These are phyloP conservation scores for Leptosomus discolor DNA, from an alignment of 2,113 vertebrate genomes.

Conservation along the genomic window DNA sequence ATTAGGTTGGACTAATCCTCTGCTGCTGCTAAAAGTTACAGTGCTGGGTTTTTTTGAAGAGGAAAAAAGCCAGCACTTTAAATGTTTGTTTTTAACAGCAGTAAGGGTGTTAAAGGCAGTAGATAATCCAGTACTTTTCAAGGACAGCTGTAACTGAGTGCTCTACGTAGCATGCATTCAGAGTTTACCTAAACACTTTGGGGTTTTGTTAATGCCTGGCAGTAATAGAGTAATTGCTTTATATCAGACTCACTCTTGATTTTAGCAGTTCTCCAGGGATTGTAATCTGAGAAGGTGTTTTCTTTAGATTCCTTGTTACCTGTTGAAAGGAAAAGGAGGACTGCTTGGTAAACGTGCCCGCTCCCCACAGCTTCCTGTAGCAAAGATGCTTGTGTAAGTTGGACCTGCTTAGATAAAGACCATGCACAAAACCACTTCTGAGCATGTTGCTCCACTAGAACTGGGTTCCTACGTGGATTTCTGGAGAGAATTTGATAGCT, in stretches of 20 bases:
- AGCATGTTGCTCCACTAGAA: not conserved
- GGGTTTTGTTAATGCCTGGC: not conserved
- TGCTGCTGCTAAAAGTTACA: conserved; percentile 7
- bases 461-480: not conserved
- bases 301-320: not conserved
- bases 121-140: not conserved
- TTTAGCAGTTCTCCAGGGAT: not conserved
- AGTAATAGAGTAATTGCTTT: not conserved
- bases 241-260: not conserved
- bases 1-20: not conserved
- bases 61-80: not conserved
- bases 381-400: not conserved
- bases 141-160: not conserved
- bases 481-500: not conserved
- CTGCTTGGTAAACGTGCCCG: not conserved
- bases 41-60: not conserved
- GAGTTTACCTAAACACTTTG: not conserved
- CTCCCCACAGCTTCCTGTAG: not conserved
- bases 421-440: not conserved
- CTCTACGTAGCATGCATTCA: not conserved
- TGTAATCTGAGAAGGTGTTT: not conserved
- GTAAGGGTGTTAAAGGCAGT: not conserved
- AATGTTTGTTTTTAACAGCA: conserved; percentile 8
- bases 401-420: not conserved
- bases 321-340: not conserved